Percentiles rank a stretch among this genome's conserved stretches.
Conservation (phyloP, 2,888 invertebrate genomes). For the Nebria salina region DNA sequence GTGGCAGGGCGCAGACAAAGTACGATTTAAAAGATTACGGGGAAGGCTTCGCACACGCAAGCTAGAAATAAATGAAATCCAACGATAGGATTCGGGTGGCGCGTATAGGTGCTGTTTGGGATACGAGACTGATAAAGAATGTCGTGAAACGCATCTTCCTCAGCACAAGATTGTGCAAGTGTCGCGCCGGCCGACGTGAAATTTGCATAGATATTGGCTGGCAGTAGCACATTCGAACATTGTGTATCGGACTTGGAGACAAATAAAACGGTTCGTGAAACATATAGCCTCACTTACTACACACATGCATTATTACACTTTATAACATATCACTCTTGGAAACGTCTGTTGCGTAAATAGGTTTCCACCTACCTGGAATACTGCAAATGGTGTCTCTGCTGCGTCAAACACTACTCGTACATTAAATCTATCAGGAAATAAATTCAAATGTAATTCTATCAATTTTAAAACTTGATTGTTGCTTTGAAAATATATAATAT, state of each 20-base stretch:
- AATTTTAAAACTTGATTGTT: neutral
- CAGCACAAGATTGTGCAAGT: conserved; percentile 43
- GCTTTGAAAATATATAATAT: neutral
- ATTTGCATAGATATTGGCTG: conserved; percentile 45
- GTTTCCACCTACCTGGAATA: conserved; percentile 1
- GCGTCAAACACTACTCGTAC: neutral
- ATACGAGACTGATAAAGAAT: conserved; percentile 41
- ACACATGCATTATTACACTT: neutral
- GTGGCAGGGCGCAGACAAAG: conserved; percentile 12
- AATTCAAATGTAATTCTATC: too few relatives aligned
- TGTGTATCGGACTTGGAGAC: conserved; percentile 35
- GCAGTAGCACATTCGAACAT: conserved; percentile 37
- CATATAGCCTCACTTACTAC: neutral
- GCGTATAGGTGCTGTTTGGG: conserved; percentile 25
- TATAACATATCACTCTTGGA: neutral
- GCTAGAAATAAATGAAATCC: conserved; percentile 44
- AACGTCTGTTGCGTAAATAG: neutral
- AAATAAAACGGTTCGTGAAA: conserved; percentile 31
- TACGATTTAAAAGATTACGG: conserved; percentile 43
- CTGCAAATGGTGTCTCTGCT: neutral
- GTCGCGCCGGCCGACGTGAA: conserved; percentile 30
- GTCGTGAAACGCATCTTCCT: conserved; percentile 42
- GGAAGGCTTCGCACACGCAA: conserved; percentile 26
- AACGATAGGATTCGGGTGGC: conserved; percentile 33
- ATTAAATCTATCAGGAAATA: too few relatives aligned